Evolutionary conservation across 1,140 invertebrate genomes (phyloP), one percentile per base, ranked within the genome.

Genomic region (Drosophila kohkoa): DNA sequence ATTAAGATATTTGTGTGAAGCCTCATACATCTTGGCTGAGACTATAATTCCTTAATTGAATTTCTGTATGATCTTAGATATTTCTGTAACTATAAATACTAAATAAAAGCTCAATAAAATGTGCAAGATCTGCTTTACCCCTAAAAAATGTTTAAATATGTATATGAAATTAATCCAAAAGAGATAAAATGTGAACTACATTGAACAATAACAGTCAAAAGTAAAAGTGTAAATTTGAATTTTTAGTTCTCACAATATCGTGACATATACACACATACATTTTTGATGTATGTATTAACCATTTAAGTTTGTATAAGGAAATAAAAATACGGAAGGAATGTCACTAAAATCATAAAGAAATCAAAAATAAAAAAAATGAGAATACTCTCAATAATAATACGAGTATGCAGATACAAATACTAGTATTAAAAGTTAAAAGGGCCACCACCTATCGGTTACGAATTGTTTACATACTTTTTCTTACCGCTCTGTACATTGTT

Each of bases 31-130:
- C 3, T 13, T 3, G 45, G 25, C 49, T 30, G n/a, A 38, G 35
- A 38, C 35, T 52, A 32, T 7, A 15, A 51, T 35, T 32, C 28
- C n/a, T 10, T 6, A 16, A 54, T 13, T 49, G 38, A 35, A 35
- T 6, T 28, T 28, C 13, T 3, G 4, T 25, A 52, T 13, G 4
- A 43, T 16, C 8, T 13, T 3, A 13, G 35, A 28, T 28, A 1
- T 43, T 30, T 35, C 52, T 15, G 20, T 52, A 13, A 41, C 15
- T 49, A 74, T 16, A 16, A 25, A 10, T 82, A 87, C 72, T 68
- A 82, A 69, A 66, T 72, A 32, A 11, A 48, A 65, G 73, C 80
- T 88, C 41, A 52, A 77, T 87, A 83, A 87, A 87, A 88, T 77
- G 73, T 87, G 83, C 83, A 57, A 75, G 30, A 62, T 10, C 16